phyloP scores from a whole-genome alignment of 2,113 vertebrate species.

The Ranitomeya imitator region DNA sequence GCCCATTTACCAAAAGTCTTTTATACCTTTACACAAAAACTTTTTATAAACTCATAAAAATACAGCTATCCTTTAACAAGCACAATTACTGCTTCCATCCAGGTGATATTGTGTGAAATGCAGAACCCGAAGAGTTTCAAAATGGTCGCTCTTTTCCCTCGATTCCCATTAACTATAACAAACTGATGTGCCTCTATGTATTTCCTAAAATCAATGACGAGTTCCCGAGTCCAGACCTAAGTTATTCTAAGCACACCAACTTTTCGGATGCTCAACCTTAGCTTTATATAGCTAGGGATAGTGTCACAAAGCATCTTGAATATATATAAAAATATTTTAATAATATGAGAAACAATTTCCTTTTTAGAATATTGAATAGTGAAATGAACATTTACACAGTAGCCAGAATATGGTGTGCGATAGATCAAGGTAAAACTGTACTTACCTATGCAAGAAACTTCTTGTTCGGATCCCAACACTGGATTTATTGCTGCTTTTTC shows the following conservation, averaged over 20 bases:
- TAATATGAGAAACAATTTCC: background rate
- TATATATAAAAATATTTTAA: background rate
- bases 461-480: background rate
- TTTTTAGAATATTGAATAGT: background rate
- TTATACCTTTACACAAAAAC: background rate
- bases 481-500: background rate
- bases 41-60: background rate
- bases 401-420: background rate
- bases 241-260: background rate
- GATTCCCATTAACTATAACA: background rate
- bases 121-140: background rate
- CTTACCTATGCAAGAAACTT: constrained; percentile 36
- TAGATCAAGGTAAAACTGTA: background rate
- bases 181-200: background rate
- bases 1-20: background rate
- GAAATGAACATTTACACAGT: background rate
- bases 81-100: background rate
- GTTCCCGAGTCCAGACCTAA: background rate
- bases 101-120: background rate
- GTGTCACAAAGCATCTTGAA: background rate
- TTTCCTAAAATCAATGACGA: too few relatives aligned
- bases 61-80: background rate
- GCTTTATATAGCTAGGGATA: background rate
- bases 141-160: background rate
- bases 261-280: background rate